Evolutionary conservation across 2,113 vertebrate genomes (phyloP), one percentile per base, ranked within the genome.

Genomic region (Sisor rabdophorus): DNA sequence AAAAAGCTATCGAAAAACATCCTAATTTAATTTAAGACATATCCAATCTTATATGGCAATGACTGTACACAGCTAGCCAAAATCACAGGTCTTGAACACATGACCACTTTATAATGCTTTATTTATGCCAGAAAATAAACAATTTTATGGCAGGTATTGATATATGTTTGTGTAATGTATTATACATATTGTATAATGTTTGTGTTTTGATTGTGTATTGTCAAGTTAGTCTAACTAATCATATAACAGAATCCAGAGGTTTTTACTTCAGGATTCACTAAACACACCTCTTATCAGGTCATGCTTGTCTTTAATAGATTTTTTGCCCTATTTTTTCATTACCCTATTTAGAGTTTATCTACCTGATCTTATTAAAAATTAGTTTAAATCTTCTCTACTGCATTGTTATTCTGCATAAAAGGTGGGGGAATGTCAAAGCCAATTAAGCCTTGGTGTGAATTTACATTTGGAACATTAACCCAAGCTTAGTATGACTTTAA

Each of bases 11-110:
- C 84, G 80, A 10, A 72, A 86, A 81, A 78, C 77, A 83, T 28
- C 83, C 80, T 83, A 81, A 88, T 64, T 86, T 83, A 81, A 81
- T 86, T 84, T 85, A 84, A 24, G 56, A 30, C 11, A 22, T 19
- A 85, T 81, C 79, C 80, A 86, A 73, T 77, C 69, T 76, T 47
- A 75, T 73, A 70, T 81, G 79, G 82, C 79, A 81, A 40, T 55
- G 36, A 26, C 32, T 75, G 73, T 60, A 79, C 58, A 78, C 71
- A 30, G 48, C 52, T 59, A 26, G 50, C 32, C 36, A 58, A 63
- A 68, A 75, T 73, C 75, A 56, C 48, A 69, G 19, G 73, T 77
- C 59, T 80, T 73, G 72, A 55, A 78, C 20, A 55, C 26, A 44
- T 58, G 47, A 53, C 16, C 22, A 54, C 5, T 73, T 79, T 79